Percentiles rank a stretch among this genome's conserved stretches.
Evolutionary conservation across 2,113 vertebrate species (phyloP).

Genomic region (Bambusicola thoracicus): DNA sequence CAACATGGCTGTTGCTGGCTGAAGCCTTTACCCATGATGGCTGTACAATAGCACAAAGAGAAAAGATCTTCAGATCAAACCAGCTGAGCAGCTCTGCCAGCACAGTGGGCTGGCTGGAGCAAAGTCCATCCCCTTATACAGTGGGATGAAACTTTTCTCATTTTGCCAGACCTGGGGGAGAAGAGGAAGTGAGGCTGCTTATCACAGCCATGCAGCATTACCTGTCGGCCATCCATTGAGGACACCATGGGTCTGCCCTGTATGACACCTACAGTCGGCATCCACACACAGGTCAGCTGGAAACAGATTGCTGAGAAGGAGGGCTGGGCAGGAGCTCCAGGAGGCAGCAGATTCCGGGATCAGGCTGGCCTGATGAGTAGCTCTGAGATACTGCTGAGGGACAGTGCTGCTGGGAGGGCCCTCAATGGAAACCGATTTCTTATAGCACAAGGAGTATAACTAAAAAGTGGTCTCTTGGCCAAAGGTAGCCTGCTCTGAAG

Average conservation of each 20-base stretch:
- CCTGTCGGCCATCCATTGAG: not conserved
- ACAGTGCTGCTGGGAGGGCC: not conserved
- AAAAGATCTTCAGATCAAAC: not conserved
- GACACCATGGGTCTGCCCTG: fast-evolving
- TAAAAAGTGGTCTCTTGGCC: not conserved
- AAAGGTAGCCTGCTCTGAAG: not conserved
- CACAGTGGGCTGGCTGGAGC: fast-evolving
- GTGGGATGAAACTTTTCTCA: not conserved
- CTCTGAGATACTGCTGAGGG: not conserved
- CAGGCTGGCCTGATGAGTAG: not conserved
- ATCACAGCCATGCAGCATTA: not conserved
- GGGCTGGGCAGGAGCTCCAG: fast-evolving
- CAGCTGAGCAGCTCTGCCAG: not conserved
- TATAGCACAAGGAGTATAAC: not conserved
- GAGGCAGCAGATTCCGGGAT: not conserved
- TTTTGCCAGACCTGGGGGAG: not conserved
- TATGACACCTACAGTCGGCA: too few relatives aligned
- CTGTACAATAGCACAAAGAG: not conserved
- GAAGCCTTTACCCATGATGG: not conserved
- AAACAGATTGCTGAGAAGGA: not conserved
- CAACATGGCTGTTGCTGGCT: not conserved
- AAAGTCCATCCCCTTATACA: not conserved
- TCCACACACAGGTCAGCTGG: not conserved
- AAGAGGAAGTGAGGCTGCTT: not conserved
- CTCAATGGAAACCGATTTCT: fast-evolving